These are phyloP conservation scores for Meriones unguiculatus DNA, from an alignment of 2,113 vertebrate genomes.

Conservation along the genomic window DNA sequence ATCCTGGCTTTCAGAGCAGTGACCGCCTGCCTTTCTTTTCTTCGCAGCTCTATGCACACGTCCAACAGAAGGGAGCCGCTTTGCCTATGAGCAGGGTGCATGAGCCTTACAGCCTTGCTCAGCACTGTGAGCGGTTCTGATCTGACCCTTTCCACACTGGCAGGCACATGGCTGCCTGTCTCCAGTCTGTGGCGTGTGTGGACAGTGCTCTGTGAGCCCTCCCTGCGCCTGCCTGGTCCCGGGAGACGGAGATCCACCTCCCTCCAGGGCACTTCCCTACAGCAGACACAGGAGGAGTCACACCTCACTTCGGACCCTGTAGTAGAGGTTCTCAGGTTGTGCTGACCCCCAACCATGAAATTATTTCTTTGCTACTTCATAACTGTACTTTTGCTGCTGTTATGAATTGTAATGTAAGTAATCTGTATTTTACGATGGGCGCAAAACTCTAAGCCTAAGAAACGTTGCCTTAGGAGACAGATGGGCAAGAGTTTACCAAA, in stretches of 20 bases:
- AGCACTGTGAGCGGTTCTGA: too few relatives aligned
- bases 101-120: not conserved
- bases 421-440: not conserved
- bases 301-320: too few relatives aligned
- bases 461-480: too few relatives aligned
- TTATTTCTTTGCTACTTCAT: not conserved
- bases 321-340: not conserved
- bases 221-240: not conserved
- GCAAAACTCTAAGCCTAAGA: not conserved
- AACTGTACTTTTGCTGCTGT: not conserved
- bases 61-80: not conserved
- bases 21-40: not conserved
- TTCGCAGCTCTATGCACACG: rapidly evolving
- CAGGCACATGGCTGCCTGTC: not conserved
- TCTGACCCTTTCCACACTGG: not conserved
- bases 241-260: not conserved
- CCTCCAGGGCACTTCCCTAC: not conserved
- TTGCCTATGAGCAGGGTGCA: not conserved
- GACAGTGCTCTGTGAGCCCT: not conserved
- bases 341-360: not conserved
- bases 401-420: not conserved
- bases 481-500: not conserved
- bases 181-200: not conserved
- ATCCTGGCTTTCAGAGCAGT: not conserved
- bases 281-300: not conserved